phyloP scores from a whole-genome alignment of 2,888 invertebrate species.

The Tenthredo notha region DNA sequence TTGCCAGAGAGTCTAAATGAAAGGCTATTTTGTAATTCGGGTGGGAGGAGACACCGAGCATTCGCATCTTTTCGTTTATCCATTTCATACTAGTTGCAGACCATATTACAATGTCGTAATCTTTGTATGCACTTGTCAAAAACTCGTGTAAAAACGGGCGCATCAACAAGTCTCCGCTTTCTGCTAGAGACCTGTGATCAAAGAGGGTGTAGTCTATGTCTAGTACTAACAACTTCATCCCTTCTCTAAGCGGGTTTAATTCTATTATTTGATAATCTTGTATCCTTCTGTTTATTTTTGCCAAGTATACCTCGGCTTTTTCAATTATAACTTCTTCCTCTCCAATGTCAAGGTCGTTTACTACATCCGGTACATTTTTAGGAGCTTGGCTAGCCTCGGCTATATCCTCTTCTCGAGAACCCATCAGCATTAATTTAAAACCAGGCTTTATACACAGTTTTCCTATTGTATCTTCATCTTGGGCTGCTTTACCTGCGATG shows the following conservation, averaged over 20 bases:
- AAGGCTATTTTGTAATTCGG: conserved; percentile 94
- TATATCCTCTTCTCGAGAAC: conserved; percentile 95
- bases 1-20: conserved; percentile 94
- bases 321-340: conserved; percentile 89
- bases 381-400: conserved; percentile 91
- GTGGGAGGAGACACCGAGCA: conserved; percentile 92
- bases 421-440: conserved; percentile 98
- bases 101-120: conserved; percentile 99
- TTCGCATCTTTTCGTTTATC: conserved; percentile 98
- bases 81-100: conserved; percentile 99
- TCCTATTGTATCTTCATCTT: conserved; percentile 88
- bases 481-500: conserved; percentile 88
- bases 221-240: conserved; percentile 94
- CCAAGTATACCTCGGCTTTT: conserved; percentile 85
- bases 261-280: conserved; percentile 91
- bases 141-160: conserved; percentile 97
- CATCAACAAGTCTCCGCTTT: conserved; percentile 94
- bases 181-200: conserved; percentile 96
- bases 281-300: conserved; percentile 91
- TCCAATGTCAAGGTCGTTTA: conserved; percentile 95
- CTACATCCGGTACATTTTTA: conserved; percentile 90
- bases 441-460: conserved; percentile 91
- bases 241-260: conserved; percentile 89
- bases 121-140: conserved; percentile 90
- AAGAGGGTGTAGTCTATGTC: conserved; percentile 98